Base-by-base conservation (phyloP, 2,797 vertebrate species). In the Enteromius thamalakanensis region DNA sequence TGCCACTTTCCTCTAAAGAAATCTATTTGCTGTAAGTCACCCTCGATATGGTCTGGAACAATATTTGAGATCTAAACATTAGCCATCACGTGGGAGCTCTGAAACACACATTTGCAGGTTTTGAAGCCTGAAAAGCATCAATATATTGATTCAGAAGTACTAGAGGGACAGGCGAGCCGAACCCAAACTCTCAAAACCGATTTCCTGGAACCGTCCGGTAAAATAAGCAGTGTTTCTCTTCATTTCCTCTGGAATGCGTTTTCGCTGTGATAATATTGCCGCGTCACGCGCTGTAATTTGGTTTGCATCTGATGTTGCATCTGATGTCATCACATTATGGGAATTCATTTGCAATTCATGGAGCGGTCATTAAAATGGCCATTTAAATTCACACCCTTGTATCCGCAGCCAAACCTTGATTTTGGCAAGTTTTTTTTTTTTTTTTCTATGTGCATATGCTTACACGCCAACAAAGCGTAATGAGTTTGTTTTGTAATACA, bases 321-420 rank as follows among this genome's bases (percentile, higher is more conserved):
- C 87, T 89, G 86, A 89, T 89, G 90, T 87, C 88, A 76, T 55
- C 69, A 86, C 74, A 60, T 86, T 86, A 77, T 72, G 45, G 34
- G 6, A 60, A 70, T 74, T 92, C 32, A 93, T 94, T 92, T 91
- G 88, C 91, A 92, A 91, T 88, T 94, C 90, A 90, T 89, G 85
- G 82, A 26, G 42, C 42, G 69, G 80, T 87, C 84, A 49, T 92
- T 92, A 90, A 88, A 79, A 82, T 37, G 67, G 49, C 34, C 49
- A 84, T 91, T 88, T 85, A 79, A 87, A 91, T 91, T 92, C 90
- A 91, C 92, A 90, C 88, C 87, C 85, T 89, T 89, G 86, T 87
- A 91, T 81, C 29, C 70, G 51, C 19, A 80, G 75, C 47, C 75
- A 47, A 26, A 64, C 82, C 88, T 90, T 87, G 81, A 90, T 81